These are phyloP conservation scores for Brachionus plicatilis DNA, from an alignment of 1,140 invertebrate species.

Conservation along the genomic window DNA sequence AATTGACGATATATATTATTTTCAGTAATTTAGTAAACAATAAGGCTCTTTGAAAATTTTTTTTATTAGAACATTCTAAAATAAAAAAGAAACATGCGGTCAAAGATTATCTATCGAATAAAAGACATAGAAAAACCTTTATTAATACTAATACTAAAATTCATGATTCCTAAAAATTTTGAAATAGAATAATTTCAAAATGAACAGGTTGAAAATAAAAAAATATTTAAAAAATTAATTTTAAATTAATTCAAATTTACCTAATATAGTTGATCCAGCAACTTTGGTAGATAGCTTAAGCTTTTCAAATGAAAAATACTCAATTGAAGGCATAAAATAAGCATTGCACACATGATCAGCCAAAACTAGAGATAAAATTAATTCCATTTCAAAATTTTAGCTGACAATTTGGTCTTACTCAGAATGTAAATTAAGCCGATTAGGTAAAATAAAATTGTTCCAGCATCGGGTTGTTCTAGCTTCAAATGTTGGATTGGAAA, in stretches of 20 bases:
- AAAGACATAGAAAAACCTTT: too few species aligned
- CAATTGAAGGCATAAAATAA: conserved; percentile 22
- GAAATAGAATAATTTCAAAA: too few species aligned
- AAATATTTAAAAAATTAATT: neutral
- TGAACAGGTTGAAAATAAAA: too few species aligned
- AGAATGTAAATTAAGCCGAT: neutral
- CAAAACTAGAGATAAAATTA: neutral
- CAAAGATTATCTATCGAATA: too few species aligned
- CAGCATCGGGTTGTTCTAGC: neutral
- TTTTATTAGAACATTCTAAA: too few species aligned
- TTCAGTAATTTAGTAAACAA: too few species aligned
- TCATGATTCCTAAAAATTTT: too few species aligned
- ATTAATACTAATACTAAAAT: too few species aligned
- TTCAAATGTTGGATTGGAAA: neutral
- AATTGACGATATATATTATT: too few species aligned
- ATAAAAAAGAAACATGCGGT: too few species aligned
- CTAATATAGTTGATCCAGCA: conserved; percentile 2
- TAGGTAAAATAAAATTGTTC: neutral
- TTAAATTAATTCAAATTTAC: neutral
- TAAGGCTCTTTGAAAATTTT: too few species aligned
- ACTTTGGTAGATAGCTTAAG: neutral
- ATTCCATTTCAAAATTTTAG: neutral
- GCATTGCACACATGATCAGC: conserved; percentile 15
- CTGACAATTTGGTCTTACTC: neutral
- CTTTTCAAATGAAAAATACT: conserved; percentile 19